Evolutionary conservation across 2,888 invertebrate species (phyloP), one percentile per base, ranked within the genome.

Genomic region (Anaspis maculata): DNA sequence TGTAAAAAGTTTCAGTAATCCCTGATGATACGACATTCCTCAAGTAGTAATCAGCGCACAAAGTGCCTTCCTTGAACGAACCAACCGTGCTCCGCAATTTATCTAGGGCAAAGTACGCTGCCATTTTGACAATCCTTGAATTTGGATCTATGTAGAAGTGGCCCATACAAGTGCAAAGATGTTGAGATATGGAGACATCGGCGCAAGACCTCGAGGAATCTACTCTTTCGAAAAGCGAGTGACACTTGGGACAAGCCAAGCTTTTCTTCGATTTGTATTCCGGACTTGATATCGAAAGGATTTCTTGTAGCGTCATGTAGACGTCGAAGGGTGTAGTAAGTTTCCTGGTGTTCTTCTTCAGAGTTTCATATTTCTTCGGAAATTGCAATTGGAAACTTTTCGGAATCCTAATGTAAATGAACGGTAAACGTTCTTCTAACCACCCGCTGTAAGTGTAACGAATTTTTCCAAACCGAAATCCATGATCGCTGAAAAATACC

Each of bases 401-500:
- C 0, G 88, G 87, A 23, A 80, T 38, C 70, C 74, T 77, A 10
- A 86, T 61, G 50, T 79, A 83, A 25, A 85, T 67, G 47, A 79
- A 78, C 0, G 88, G 88, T 48, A 87, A 54, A 10, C 86, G 72
- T 48, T 86, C 85, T 54, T 88, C 88, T 49, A 84, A 74, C 70
- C 82, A 86, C 0, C 86, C 84, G 23, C 79, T 74, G 42, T 76
- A 68, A 2, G 79, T 76, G 40, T 74, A 66, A 2, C 85, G 70
- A 23, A 79, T 72, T 10, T 73, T 72, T 0, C 88, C 87, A 56
- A 79, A 86, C 3, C 86, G 71, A 54, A 85, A 71, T 0, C 88
- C 88, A 51, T 87, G 86, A 55, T 86, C 86, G 53, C 86, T 85
- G 35, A 86, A 69, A 45, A 84, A 79, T 33, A 87, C 66, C 1